Percentiles rank a stretch among this genome's conserved stretches.
Evolutionary conservation across 2,888 invertebrate species (phyloP).

Genomic region (Cryptocephalus moraei): DNA sequence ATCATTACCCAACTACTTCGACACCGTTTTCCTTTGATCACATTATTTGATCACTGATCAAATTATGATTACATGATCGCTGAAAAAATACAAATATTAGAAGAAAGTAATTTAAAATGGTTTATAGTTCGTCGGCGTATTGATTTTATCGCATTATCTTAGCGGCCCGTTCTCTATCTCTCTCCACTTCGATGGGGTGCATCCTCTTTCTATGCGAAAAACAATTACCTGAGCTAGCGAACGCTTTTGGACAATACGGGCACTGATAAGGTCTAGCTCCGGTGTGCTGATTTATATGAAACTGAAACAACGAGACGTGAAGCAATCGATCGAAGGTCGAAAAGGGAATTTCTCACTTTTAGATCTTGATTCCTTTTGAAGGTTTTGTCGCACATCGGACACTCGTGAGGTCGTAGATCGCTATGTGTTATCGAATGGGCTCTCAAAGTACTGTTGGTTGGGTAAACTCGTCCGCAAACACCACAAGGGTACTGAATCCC

Average conservation of each 20-base stretch:
- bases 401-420: constrained; percentile 56
- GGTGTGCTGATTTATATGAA: constrained; percentile 67
- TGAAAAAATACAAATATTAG: no score
- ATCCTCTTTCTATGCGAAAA: constrained; percentile 62
- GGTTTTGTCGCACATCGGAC: constrained; percentile 57
- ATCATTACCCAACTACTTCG: no score
- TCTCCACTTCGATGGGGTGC: constrained; percentile 54
- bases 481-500: constrained; percentile 50
- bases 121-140: no score
- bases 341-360: constrained; percentile 41
- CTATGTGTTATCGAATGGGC: constrained; percentile 64
- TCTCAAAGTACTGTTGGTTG: constrained; percentile 54
- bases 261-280: constrained; percentile 63
- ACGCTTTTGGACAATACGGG: constrained; percentile 61
- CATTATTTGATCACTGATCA: no score
- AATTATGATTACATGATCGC: no score
- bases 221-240: constrained; percentile 64
- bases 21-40: no score
- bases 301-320: constrained; percentile 38
- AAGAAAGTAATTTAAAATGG: no score
- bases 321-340: constrained; percentile 2
- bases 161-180: constrained; percentile 44
- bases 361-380: constrained; percentile 67
- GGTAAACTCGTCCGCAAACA: constrained; percentile 61
- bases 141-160: constrained; percentile 43